Base-by-base conservation (phyloP, 2,797 vertebrate genomes). In the Sebastes kiyomatsui region DNA sequence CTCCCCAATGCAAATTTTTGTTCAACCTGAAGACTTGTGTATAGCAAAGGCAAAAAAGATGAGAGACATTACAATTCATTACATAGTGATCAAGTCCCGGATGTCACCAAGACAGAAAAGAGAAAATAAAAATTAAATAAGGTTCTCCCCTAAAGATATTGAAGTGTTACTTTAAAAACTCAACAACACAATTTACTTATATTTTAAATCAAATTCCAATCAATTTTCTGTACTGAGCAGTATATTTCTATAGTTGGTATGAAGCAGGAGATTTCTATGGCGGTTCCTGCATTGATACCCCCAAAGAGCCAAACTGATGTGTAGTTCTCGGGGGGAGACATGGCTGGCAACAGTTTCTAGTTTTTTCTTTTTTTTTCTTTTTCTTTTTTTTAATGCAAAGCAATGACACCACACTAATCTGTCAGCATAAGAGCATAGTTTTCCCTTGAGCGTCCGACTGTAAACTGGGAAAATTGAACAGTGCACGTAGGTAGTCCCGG, bases 381-480 rank as follows among this genome's bases (percentile, higher is more conserved):
- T 62, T 75, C 69, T 77, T 79, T 67, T 77, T 78, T 85, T 87
- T 77, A 90, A 92, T 87, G 86, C 83, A 93, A 95, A 96, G 96
- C 95, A 96, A 95, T 95, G 94, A 97, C 94, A 96, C 95, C 92
- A 90, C 92, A 92, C 95, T 96, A 80, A 95, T 90, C 87, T 92
- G 95, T 96, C 95, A 95, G 95, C 94, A 95, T 97, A 96, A 96
- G 96, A 97, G 96, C 96, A 97, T 20, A 97, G 85, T 97, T 98
- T 98, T 98, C 97, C 97, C 97, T 97, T 96, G 96, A 97, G 96
- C 88, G 96, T 96, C 96, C 95, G 94, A 96, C 96, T 98, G 97
- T 99, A 99, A 99, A 99, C 97, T 97, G 97, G 98, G 97, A 98
- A 97, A 98, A 98, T 97, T 96, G 96, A 98, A 97, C 97, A 99